Evolutionary conservation across 2,797 vertebrate species (phyloP), one percentile per base, ranked within the genome.

Genomic region (Hapalemur alaotrensis): DNA sequence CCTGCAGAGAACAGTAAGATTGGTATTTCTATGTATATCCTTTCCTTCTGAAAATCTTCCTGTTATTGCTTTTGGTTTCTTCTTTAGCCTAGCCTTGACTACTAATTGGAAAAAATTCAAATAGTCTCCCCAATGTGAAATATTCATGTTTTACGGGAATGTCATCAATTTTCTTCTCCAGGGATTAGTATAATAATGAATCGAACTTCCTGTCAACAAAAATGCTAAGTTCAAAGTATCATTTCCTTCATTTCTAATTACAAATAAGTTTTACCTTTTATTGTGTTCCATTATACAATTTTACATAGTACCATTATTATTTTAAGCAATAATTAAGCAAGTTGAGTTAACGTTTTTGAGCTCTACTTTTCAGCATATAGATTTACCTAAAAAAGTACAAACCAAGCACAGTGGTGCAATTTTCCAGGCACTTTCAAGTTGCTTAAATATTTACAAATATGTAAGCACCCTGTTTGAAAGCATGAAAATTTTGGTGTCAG

Each of bases 371-470:
- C 87, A 79, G 38, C 95, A 97, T 97, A 96, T 25, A 98, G 41
- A 86, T 96, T 97, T 95, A 97, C 93, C 97, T 97, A 81, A 95
- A 97, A 98, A 98, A 97, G 97, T 97, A 98, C 87, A 98, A 98
- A 98, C 97, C 80, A 97, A 98, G 97, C 97, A 98, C 98, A 98
- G 98, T 98, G 98, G 97, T 98, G 98, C 97, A 98, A 94, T 95
- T 97, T 97, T 98, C 97, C 98, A 99, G 98, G 98, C 98, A 99
- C 98, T 99, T 99, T 93, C 98, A 97, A 96, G 67, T 98, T 92
- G 97, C 98, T 97, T 98, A 96, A 97, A 91, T 97, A 98, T 97
- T 96, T 97, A 98, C 97, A 98, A 97, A 98, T 80, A 98, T 88
- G 90, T 97, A 98, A 98, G 98, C 97, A 98, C 98, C 97, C 98